phyloP scores from a whole-genome alignment of 2,113 vertebrate species.

The Dinomys branickii region DNA sequence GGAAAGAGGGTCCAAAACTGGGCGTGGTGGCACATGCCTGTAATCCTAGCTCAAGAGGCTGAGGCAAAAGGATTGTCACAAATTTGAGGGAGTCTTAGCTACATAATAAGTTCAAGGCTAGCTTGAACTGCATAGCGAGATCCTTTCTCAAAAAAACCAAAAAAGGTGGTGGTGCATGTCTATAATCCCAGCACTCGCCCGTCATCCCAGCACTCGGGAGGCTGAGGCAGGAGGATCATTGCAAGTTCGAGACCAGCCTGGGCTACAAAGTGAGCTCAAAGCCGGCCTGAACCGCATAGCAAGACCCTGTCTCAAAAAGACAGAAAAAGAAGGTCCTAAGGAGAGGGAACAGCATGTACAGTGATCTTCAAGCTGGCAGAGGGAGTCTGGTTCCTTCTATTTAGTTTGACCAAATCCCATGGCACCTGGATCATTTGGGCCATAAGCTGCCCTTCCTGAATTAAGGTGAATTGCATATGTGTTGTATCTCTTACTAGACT shows the following conservation, averaged over 20 bases:
- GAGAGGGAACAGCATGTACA: neutral
- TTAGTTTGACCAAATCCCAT: neutral
- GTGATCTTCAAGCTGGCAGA: neutral
- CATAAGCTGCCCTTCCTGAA: neutral
- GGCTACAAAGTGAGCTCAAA: neutral
- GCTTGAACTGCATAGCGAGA: neutral
- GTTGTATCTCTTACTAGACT: neutral
- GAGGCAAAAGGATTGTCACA: neutral
- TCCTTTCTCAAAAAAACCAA: neutral
- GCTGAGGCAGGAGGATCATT: neutral
- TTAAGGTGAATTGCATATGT: conserved; percentile 45
- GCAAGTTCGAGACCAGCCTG: neutral
- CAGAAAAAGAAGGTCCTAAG: neutral
- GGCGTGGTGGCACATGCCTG: neutral
- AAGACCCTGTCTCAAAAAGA: neutral
- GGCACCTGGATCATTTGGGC: neutral
- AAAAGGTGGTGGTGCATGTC: neutral
- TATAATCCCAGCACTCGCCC: no score
- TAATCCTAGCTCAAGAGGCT: neutral
- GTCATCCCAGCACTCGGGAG: neutral
- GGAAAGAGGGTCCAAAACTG: neutral
- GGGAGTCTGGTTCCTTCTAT: neutral
- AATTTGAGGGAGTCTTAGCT: neutral
- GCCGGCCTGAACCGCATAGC: neutral
- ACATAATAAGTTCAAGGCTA: neutral